Conservation (phyloP, 1,140 invertebrate genomes). For the Sycophila sp. region DNA sequence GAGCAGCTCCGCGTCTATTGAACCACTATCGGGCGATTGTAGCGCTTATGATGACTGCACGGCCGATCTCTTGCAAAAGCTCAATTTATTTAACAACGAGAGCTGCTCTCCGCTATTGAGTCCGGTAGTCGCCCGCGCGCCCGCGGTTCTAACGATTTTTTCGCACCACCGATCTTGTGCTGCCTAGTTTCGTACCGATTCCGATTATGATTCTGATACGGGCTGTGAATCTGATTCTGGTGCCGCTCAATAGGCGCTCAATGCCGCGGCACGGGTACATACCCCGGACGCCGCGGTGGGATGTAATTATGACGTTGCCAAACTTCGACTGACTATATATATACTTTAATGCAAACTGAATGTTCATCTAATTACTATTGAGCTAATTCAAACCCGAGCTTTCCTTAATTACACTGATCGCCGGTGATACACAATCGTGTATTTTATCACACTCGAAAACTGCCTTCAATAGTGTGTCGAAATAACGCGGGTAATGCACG, state of each 20-base stretch:
- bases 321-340: slow-evolving; percentile 6
- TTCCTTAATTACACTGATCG: too few species aligned
- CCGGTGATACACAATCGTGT: too few species aligned
- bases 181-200: slow-evolving; percentile 21
- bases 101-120: not conserved
- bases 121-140: not conserved
- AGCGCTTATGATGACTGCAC: slow-evolving; percentile 22
- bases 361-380: too few species aligned
- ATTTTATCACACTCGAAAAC: too few species aligned
- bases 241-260: not conserved
- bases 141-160: not conserved
- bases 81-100: slow-evolving; percentile 36
- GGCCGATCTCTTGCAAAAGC: slow-evolving; percentile 25
- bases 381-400: too few species aligned
- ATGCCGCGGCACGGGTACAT: not conserved
- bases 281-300: not conserved
- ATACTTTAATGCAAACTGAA: not conserved
- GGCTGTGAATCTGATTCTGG: not conserved
- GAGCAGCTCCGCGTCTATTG: slow-evolving; percentile 18
- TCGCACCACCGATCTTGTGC: not conserved
- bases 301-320: slow-evolving; percentile 23
- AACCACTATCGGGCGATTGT: slow-evolving; percentile 34
- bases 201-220: not conserved
- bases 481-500: too few species aligned
- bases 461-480: too few species aligned